Percentiles rank a stretch among this genome's conserved stretches.
Conservation (phyloP, 2,888 invertebrate species). For the Tachina lurida region DNA sequence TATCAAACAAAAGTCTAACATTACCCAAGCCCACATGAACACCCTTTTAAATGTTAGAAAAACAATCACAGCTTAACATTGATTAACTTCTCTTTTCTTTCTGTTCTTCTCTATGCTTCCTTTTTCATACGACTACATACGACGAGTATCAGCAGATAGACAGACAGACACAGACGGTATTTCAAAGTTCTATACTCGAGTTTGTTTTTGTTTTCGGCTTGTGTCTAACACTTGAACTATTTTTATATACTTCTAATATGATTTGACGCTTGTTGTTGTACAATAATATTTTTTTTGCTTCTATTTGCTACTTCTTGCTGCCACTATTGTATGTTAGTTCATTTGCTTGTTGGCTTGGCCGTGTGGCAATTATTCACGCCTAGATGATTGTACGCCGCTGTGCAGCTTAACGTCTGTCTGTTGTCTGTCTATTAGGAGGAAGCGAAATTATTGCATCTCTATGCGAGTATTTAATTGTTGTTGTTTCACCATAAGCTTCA, state of each 20-base stretch:
- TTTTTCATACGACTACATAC: not conserved
- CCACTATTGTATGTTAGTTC: constrained; percentile 6
- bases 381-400: constrained; percentile 76
- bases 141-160: not conserved
- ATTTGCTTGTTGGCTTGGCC: constrained; percentile 46
- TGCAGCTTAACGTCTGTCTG: constrained; percentile 13
- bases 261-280: constrained; percentile 43
- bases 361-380: constrained; percentile 80
- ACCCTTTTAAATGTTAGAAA: not conserved
- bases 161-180: not conserved
- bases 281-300: not conserved
- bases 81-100: constrained; percentile 17
- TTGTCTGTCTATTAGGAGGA: constrained; percentile 40
- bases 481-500: constrained; percentile 62
- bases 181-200: constrained; percentile 16
- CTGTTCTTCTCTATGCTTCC: not conserved
- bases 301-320: constrained; percentile 1
- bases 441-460: constrained; percentile 56
- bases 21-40: constrained; percentile 3
- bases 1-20: constrained; percentile 28
- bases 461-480: constrained; percentile 37
- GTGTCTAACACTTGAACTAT: constrained; percentile 61
- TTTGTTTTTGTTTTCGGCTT: constrained; percentile 44
- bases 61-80: not conserved
- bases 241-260: constrained; percentile 56